Percentiles rank a stretch among this genome's conserved stretches.
Evolutionary conservation across 2,113 vertebrate genomes (phyloP).

Genomic region (Chroicocephalus ridibundus): DNA sequence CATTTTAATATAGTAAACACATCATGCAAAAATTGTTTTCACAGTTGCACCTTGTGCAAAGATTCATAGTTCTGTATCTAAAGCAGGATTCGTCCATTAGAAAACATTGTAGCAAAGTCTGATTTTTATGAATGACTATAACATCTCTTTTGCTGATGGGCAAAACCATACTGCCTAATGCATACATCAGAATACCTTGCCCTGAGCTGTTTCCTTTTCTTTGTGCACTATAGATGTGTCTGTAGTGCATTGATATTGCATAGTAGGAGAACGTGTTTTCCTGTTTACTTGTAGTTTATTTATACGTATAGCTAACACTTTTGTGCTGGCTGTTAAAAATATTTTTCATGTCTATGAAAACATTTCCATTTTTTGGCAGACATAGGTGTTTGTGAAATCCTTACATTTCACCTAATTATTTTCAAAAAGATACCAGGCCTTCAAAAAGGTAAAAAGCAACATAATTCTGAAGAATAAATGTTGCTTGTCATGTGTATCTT

Average conservation of each 20-base stretch:
- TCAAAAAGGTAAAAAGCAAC: background rate
- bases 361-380: background rate
- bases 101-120: background rate
- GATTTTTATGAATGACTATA: background rate
- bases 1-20: background rate
- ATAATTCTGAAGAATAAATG: background rate
- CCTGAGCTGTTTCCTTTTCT: background rate
- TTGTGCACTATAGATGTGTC: background rate
- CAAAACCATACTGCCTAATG: background rate
- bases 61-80: background rate
- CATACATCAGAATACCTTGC: background rate
- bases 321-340: background rate
- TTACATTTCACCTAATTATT: background rate
- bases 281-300: background rate
- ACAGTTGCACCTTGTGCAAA: background rate
- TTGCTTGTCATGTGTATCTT: background rate
- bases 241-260: background rate
- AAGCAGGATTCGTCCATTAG: background rate
- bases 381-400: background rate
- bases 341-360: background rate
- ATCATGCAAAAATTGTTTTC: background rate
- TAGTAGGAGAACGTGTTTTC: background rate
- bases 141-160: background rate
- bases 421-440: background rate
- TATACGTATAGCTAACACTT: background rate